Evolutionary conservation across 2,888 invertebrate genomes (phyloP).

Genomic region (Hylaea fasciaria): DNA sequence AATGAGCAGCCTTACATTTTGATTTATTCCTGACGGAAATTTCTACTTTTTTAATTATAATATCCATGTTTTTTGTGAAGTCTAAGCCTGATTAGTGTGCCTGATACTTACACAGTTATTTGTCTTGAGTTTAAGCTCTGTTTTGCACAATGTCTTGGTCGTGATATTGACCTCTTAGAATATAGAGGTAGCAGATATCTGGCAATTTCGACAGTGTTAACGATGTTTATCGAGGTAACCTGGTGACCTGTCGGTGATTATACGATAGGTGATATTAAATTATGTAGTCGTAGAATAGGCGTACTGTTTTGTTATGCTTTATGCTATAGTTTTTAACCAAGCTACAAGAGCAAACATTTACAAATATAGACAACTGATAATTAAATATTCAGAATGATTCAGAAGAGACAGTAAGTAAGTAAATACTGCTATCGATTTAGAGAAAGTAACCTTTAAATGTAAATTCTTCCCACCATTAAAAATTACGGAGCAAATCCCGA

Average conservation of each 20-base stretch:
- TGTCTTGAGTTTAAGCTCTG: conserved; percentile 5
- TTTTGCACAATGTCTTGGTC: conserved; percentile 44
- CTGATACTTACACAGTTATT: neutral
- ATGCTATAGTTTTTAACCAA: too few species aligned
- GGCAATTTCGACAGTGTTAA: conserved; percentile 69
- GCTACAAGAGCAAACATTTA: too few species aligned
- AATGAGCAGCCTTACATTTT: too few species aligned
- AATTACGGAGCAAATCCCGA: conserved; percentile 23
- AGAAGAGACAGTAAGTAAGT: too few species aligned
- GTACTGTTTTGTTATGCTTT: too few species aligned
- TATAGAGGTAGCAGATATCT: conserved; percentile 68
- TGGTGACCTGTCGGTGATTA: conserved; percentile 48
- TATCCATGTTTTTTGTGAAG: too few species aligned
- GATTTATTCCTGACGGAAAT: too few species aligned
- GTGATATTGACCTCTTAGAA: conserved; percentile 71
- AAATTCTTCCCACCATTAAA: conserved; percentile 5
- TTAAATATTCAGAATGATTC: too few species aligned
- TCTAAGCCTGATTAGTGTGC: too few species aligned
- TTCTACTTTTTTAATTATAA: too few species aligned
- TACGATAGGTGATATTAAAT: neutral
- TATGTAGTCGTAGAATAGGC: too few species aligned
- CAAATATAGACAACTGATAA: too few species aligned
- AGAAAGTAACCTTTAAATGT: neutral
- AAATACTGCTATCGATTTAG: neutral
- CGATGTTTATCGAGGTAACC: conserved; percentile 68